Evolutionary conservation across 2,797 vertebrate species (phyloP), one percentile per base, ranked within the genome.

Genomic region (Danio jaintianensis): DNA sequence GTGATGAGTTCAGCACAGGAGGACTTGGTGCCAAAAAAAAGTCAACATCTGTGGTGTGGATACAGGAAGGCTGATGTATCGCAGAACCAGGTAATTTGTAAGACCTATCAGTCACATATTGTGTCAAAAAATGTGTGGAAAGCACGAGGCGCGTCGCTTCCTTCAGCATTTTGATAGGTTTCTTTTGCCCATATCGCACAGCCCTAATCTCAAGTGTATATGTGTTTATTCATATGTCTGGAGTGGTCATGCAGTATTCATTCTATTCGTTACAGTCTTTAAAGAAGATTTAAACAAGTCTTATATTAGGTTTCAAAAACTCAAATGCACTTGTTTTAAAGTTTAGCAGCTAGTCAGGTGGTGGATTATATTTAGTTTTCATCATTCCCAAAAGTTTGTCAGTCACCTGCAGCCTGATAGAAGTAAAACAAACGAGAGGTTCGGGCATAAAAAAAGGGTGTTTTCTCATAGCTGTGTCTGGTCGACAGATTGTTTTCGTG

Each of bases 391-490:
- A 18, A 61, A 38, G 59, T 61, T 40, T 29, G 9, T 18, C 40
- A 12, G 29, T 8, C 40, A 10, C 15, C 40, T 43, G 61, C n/a
- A 11, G 13, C 10, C 9, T n/a, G 20, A 73, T 29, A 42, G 29
- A 10, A 61, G 18, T 53, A 40, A 79, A 45, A 50, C 56, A 63
- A 62, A 62, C 29, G 4, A n/a, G 13, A 36, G 55, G 2, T 58
- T 79, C 10, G 15, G 16, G 53, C 42, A 58, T 42, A 11, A 38
- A 47, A 29, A 72, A 18, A 4, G 8, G 64, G 29, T 18, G 10
- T 78, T 78, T 78, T 69, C 53, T 69, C 55, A 40, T 69, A 59
- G 64, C 53, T 40, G 12, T 22, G 5, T 53, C 12, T 18, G 9
- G 63, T 47, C 12, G 29, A 48, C 15, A 42, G 43, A 63, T 71